Conservation (phyloP, 2,113 vertebrate genomes). For the Crypturellus undulatus region DNA sequence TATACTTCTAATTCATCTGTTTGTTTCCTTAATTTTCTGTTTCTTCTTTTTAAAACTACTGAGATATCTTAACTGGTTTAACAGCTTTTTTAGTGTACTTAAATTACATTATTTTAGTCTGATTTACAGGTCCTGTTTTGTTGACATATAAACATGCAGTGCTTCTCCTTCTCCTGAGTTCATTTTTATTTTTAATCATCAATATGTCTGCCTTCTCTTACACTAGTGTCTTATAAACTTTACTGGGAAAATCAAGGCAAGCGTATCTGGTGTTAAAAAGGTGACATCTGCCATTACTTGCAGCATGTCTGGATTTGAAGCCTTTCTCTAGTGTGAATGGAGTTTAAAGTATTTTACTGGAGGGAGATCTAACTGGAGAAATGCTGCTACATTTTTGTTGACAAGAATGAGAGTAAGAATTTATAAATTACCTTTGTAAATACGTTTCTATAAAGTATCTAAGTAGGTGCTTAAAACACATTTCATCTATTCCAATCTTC, state of each 20-base stretch:
- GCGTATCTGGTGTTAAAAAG: not conserved
- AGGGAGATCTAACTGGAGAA: not conserved
- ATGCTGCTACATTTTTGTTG: not conserved
- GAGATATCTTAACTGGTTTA: not conserved
- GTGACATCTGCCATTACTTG: not conserved
- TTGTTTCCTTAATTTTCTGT: not conserved
- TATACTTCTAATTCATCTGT: not conserved
- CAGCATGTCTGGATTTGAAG: not conserved
- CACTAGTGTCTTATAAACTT: not conserved
- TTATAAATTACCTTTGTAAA: too few relatives aligned
- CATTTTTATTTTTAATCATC: not conserved
- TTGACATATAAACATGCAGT: not conserved
- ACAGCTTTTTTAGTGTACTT: not conserved
- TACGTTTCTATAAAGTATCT: too few relatives aligned
- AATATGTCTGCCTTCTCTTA: not conserved
- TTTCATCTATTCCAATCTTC: not conserved
- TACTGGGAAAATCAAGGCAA: not conserved
- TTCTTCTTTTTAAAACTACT: not conserved
- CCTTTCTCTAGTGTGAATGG: not conserved
- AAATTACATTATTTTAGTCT: not conserved
- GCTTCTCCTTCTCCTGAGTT: not conserved
- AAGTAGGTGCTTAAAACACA: not conserved
- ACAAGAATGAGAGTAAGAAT: not conserved
- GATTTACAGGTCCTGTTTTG: not conserved
- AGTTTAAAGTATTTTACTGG: not conserved